phyloP scores from a whole-genome alignment of 2,113 vertebrate species.

The Brachyhypopomus occidentalis region DNA sequence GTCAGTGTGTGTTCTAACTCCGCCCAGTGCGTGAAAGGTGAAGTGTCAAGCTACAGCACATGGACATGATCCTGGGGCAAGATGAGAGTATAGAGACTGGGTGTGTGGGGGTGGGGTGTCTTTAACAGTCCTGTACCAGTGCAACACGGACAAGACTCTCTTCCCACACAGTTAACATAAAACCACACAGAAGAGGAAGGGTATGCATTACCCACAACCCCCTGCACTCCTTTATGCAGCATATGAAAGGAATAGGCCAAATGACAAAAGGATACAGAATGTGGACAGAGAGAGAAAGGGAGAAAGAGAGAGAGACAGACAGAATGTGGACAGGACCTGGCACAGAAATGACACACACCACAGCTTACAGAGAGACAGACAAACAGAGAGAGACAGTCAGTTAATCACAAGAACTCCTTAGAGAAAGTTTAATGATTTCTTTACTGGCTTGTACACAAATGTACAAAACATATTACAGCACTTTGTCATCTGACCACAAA shows the following conservation, averaged over 20 bases:
- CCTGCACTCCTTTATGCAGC: constrained; percentile 74
- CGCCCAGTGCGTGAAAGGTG: too few relatives aligned
- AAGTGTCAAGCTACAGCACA: too few relatives aligned
- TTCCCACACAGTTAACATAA: constrained; percentile 3
- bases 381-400: constrained; percentile 61
- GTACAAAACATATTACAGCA: constrained; percentile 83
- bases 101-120: too few relatives aligned
- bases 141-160: too few relatives aligned
- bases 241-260: constrained; percentile 83
- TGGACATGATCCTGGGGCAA: too few relatives aligned
- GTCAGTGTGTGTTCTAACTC: too few relatives aligned
- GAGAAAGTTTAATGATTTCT: constrained; percentile 82
- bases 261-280: constrained; percentile 77
- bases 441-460: constrained; percentile 85
- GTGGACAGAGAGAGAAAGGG: constrained; percentile 55
- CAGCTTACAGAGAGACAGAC: constrained; percentile 49
- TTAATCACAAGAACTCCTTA: constrained; percentile 67
- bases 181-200: constrained; percentile 60
- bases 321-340: constrained; percentile 69
- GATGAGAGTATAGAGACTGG: too few relatives aligned
- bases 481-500: constrained; percentile 75
- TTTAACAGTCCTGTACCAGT: too few relatives aligned
- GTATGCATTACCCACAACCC: constrained; percentile 75
- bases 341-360: constrained; percentile 31
- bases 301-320: constrained; percentile 74